These are phyloP conservation scores for Seriola quinqueradiata DNA, from an alignment of 2,113 vertebrate genomes.

Conservation along the genomic window DNA sequence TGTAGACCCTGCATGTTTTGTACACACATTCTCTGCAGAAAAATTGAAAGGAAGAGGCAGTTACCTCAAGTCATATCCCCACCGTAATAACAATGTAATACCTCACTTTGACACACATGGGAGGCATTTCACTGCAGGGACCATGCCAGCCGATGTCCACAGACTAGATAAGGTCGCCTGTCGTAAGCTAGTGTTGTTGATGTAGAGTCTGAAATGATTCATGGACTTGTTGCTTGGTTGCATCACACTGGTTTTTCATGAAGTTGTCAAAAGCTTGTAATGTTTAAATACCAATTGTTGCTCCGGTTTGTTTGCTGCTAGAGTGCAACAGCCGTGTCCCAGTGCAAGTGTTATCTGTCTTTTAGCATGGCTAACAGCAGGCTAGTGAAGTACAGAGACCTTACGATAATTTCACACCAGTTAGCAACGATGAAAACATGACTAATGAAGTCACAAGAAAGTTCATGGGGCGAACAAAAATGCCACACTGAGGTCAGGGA, in stretches of 20 bases:
- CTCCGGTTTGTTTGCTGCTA: not conserved
- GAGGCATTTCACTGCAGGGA: slow-evolving; percentile 45
- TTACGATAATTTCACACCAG: not conserved
- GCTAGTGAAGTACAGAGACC: not conserved
- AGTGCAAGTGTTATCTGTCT: not conserved
- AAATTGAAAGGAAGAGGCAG: not conserved
- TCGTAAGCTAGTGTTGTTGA: slow-evolving; percentile 55
- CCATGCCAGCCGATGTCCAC: slow-evolving; percentile 57
- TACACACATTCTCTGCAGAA: not conserved
- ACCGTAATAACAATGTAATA: slow-evolving; percentile 61
- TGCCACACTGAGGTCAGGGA: not conserved
- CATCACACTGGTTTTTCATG: not conserved
- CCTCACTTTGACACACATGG: slow-evolving; percentile 60
- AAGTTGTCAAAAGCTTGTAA: not conserved
- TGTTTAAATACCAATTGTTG: not conserved
- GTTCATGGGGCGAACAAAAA: not conserved
- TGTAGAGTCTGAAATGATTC: slow-evolving; percentile 29
- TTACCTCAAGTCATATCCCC: slow-evolving; percentile 30
- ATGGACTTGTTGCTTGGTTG: slow-evolving; percentile 42
- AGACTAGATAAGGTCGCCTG: slow-evolving; percentile 51
- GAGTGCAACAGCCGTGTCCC: not conserved
- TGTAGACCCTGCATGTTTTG: not conserved
- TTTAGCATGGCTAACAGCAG: not conserved
- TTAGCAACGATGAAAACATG: not conserved
- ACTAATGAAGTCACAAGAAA: not conserved